A percentile compares a stretch with the other conserved stretches of the same genome.
These are phyloP conservation scores for Lamproptera curius DNA, from an alignment of 2,888 invertebrate genomes.

Conservation along the genomic window DNA sequence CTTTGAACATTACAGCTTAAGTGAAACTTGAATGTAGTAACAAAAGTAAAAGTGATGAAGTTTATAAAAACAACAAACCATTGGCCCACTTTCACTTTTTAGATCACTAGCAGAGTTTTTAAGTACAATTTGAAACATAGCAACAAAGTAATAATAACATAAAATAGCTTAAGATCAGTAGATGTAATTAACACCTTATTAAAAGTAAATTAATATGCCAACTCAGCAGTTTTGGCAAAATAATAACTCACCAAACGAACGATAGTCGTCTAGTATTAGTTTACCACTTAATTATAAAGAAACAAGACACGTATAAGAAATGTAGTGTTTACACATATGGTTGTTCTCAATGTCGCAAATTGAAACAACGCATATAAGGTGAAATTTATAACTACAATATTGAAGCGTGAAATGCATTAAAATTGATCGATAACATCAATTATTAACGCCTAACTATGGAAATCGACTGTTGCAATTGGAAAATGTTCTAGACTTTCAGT, in stretches of 20 bases:
- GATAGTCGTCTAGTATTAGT: neutral
- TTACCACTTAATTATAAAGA: neutral
- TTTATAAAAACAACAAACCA: no score
- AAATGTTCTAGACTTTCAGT: conserved; percentile 28
- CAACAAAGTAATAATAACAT: no score
- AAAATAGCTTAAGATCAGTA: no score
- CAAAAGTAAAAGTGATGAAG: no score
- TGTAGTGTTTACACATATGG: conserved; percentile 7
- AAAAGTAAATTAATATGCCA: neutral
- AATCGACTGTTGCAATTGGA: conserved; percentile 21
- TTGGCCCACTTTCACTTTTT: no score
- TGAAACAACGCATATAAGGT: neutral
- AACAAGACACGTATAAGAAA: neutral
- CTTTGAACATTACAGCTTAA: no score
- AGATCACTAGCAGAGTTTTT: no score
- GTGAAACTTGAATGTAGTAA: no score
- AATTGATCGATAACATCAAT: conserved; percentile 1
- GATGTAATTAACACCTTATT: no score
- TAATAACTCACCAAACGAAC: conserved; percentile 2
- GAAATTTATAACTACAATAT: neutral
- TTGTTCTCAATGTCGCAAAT: neutral
- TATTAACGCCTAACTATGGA: conserved; percentile 19
- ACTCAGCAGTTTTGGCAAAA: neutral
- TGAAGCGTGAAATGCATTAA: conserved; percentile 2
- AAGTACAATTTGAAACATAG: no score